Base-by-base conservation (phyloP, 2,888 invertebrate genomes). In the Dynastes grantii region DNA sequence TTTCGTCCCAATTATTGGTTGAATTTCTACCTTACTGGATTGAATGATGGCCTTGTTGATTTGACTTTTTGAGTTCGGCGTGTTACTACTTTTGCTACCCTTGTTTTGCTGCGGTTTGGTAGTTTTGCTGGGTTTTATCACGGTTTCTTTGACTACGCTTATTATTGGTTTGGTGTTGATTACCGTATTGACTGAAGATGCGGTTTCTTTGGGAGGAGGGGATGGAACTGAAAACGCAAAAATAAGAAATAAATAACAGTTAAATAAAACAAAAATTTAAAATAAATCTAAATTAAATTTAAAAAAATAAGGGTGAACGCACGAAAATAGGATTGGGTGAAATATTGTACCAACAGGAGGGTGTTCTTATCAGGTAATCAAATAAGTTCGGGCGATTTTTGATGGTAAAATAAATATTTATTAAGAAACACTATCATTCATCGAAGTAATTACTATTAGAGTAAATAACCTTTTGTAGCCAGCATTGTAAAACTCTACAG, bases 21-120 rank as follows among this genome's bases (percentile, higher is more conserved):
- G 90, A 64, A 92, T 90, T 89, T 92, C 92, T 9, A 89, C 86
- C 82, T 91, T 91, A 86, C 91, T 92, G 67, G 91, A 90, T 76
- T 79, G 76, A 27, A 80, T 80, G 70, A 78, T 77, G 16, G 86
- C 80, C 76, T 82, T 77, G 63, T 81, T 84, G 80, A 84, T 84
- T 51, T 85, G 85, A 80, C 86, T 85, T 9, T 87, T 86, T 11
- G 61, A 61, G 29, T 27, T 49, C 5, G 73, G 45, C n/a, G 85
- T 77, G 80, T 88, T 88, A 6, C 16, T 53, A n/a, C 5, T 53
- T 80, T 88, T 86, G 16, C 87, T 82, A 85, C 90, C 90, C 5
- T 90, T 90, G 82, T 90, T 91, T 86, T 91, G 91, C 63, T 87
- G 84, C 4, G 81, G 82, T 68, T 84, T 88, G 32, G 89, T 87